Evolutionary conservation across 2,888 invertebrate species (phyloP).

Genomic region (Tryphoninae sp.): DNA sequence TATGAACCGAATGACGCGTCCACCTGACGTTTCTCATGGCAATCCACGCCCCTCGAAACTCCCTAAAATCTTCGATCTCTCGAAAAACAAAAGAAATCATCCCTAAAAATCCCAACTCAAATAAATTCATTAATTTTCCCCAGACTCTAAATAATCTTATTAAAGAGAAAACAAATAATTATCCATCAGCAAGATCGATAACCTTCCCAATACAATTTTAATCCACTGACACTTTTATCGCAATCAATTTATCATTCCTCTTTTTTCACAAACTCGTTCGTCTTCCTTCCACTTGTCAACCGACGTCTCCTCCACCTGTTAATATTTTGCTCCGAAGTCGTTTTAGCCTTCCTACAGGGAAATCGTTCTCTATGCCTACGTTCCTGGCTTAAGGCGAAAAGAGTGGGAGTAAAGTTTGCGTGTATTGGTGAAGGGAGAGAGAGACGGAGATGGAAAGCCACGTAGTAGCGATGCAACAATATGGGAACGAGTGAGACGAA

Average conservation of each 20-base stretch:
- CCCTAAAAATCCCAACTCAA: neutral
- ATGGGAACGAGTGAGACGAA: slow-evolving; percentile 27
- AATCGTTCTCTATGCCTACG: slow-evolving; percentile 31
- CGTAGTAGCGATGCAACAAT: neutral
- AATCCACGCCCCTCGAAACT: slow-evolving; percentile 3
- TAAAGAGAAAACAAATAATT: neutral
- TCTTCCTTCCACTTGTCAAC: neutral
- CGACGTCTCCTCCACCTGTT: slow-evolving; percentile 35
- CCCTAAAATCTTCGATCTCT: too few species aligned
- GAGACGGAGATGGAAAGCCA: slow-evolving; percentile 11
- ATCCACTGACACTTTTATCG: neutral
- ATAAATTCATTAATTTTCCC: neutral
- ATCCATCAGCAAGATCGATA: neutral
- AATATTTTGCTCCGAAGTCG: neutral
- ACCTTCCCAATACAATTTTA: neutral
- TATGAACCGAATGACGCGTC: neutral
- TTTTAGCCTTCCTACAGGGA: neutral
- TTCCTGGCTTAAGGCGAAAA: slow-evolving; percentile 43
- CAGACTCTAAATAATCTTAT: slow-evolving; percentile 4
- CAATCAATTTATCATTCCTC: neutral
- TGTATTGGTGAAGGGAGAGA: slow-evolving; percentile 18
- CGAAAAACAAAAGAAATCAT: neutral
- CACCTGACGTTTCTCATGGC: slow-evolving; percentile 47
- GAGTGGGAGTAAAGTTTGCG: slow-evolving; percentile 45
- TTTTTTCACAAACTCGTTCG: neutral